Evolutionary conservation across 2,113 vertebrate species (phyloP), one percentile per base, ranked within the genome.

Genomic region (Diphyllodes magnificus): DNA sequence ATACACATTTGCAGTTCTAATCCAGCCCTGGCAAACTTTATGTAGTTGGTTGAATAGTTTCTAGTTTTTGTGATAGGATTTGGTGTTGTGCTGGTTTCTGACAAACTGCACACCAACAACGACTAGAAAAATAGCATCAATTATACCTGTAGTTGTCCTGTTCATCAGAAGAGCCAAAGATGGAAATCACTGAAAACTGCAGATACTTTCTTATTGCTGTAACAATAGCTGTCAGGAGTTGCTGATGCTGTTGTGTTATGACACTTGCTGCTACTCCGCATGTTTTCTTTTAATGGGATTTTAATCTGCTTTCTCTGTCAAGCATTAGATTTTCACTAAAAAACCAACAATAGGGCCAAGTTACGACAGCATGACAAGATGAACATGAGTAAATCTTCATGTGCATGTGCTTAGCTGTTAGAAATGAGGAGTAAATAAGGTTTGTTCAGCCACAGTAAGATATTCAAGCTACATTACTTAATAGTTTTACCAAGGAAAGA

Each of bases 321-420:
- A 60, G 24, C 13, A 30, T 50, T 71, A 56, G 31, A 49, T 71
- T 94, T 88, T 91, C 24, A 31, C n/a, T 70, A 20, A 49, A 92
- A 79, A 69, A 35, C 0, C 16, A 76, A 22, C 21, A 0, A 0
- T 31, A 25, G 12, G 42, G 56, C 50, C 31, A 73, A 72, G 11
- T 42, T 79, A 57, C 0, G 0, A 24, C 47, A 54, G 15, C 25
- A 82, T 21, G 11, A 27, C 35, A 53, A 35, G 66, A 60, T 44
- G 33, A 79, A 47, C 16, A n/a, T 53, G 20, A 78, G 25, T 15
- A 86, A 22, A 91, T 89, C 13, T 86, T 76, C 21, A 35, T 42
- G 13, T n/a, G 8, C 25, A 3, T 84, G 30, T 28, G 63, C 27
- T 79, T 75, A 63, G 28, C 39, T 70, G 15, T 70, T 75, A 53